These are phyloP conservation scores for Nilaparvata lugens DNA, from an alignment of 1,140 invertebrate genomes.

Conservation along the genomic window DNA sequence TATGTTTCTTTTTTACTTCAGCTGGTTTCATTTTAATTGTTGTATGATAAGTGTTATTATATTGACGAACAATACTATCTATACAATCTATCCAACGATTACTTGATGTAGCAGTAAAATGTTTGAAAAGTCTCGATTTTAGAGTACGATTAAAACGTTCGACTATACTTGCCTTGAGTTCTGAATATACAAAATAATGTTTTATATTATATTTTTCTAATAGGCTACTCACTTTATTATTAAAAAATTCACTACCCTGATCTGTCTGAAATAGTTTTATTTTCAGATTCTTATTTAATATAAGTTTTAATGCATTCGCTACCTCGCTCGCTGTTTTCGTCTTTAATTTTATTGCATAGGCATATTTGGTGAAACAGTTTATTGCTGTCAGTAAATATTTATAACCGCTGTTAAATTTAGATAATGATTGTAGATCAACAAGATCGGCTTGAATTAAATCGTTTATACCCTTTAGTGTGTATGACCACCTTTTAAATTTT, in stretches of 20 bases:
- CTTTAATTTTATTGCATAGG: too few species aligned
- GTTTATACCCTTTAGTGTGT: too few species aligned
- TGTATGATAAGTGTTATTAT: constrained; percentile 34
- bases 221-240: constrained; percentile 25
- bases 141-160: constrained; percentile 37
- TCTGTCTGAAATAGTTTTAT: constrained; percentile 26
- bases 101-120: constrained; percentile 28
- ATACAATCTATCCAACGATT: constrained; percentile 24
- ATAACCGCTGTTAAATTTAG: too few species aligned
- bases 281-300: too few species aligned
- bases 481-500: too few species aligned
- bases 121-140: constrained; percentile 32
- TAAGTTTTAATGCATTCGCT: constrained; percentile 16
- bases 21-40: constrained; percentile 28
- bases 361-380: too few species aligned
- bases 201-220: constrained; percentile 30
- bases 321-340: neutral
- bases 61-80: constrained; percentile 29
- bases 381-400: too few species aligned
- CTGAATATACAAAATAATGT: constrained; percentile 32
- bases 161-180: constrained; percentile 34
- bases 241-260: constrained; percentile 31
- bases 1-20: constrained; percentile 28
- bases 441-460: too few species aligned
- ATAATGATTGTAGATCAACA: too few species aligned